Evolutionary conservation across 2,797 vertebrate genomes (phyloP).

Genomic region (Parotocinclus haroldoi): DNA sequence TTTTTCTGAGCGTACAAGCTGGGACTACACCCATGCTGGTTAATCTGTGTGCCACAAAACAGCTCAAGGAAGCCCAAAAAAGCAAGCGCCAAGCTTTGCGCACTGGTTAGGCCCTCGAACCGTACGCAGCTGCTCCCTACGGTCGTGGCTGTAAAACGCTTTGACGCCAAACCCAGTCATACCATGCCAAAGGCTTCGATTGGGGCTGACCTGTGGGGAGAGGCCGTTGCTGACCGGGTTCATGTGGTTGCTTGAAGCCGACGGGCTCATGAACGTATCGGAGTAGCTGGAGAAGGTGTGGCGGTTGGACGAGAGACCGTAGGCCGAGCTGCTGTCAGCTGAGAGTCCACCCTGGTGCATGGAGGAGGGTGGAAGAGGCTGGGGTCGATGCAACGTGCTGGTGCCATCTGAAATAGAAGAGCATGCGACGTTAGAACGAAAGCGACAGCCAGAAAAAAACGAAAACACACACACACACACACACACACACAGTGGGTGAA

Average conservation of each 20-base stretch:
- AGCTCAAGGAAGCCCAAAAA: too few species aligned
- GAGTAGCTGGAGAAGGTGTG: conserved; percentile 93
- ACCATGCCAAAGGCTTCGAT: too few species aligned
- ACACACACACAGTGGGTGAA: neutral
- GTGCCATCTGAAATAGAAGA: conserved; percentile 70
- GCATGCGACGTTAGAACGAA: neutral
- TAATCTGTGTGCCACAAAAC: too few species aligned
- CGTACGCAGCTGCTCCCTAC: too few species aligned
- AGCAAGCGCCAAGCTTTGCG: too few species aligned
- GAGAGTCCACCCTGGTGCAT: conserved; percentile 89
- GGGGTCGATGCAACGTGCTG: conserved; percentile 88
- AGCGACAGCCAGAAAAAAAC: neutral
- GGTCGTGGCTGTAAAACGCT: neutral
- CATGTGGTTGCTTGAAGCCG: conserved; percentile 87
- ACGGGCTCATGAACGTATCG: conserved; percentile 87
- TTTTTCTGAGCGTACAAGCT: too few species aligned
- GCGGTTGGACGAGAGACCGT: conserved; percentile 80
- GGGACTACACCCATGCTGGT: too few species aligned
- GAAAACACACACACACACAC: neutral
- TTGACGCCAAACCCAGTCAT: too few species aligned
- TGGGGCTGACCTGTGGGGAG: conserved; percentile 82
- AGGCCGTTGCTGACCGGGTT: conserved; percentile 91
- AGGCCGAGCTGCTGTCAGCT: conserved; percentile 73
- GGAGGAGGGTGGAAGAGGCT: conserved; percentile 89
- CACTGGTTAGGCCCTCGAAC: too few species aligned